A percentile compares a stretch with the other conserved stretches of the same genome.
These are phyloP conservation scores for Leptopilina myrica DNA, from an alignment of 2,888 invertebrate genomes.

Conservation along the genomic window DNA sequence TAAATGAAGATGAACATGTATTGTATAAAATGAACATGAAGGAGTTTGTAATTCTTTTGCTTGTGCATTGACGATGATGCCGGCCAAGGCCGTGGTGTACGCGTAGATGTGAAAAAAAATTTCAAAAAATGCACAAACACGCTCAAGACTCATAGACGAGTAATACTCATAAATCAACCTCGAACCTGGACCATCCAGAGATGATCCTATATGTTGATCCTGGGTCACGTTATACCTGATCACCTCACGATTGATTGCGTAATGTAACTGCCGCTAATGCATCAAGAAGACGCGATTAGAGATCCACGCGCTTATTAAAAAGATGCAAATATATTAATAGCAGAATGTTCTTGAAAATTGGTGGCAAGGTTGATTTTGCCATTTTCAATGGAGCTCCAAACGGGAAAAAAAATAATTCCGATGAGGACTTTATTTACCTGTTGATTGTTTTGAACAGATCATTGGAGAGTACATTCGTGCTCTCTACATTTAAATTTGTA, in stretches of 20 bases:
- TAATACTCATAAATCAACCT: constrained; percentile 18
- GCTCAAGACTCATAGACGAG: neutral
- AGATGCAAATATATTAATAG: constrained; percentile 40
- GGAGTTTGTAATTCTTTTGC: neutral
- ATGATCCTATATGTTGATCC: constrained; percentile 38
- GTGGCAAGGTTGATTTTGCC: constrained; percentile 7
- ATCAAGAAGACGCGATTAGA: constrained; percentile 14
- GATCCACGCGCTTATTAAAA: constrained; percentile 8
- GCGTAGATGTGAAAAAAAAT: constrained; percentile 1
- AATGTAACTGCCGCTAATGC: constrained; percentile 42
- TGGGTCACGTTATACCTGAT: constrained; percentile 56
- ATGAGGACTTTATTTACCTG: too few species aligned
- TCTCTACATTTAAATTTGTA: too few species aligned
- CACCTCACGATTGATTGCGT: constrained; percentile 57
- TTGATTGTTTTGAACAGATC: too few species aligned
- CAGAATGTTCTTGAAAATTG: constrained; percentile 32
- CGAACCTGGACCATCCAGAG: constrained; percentile 28
- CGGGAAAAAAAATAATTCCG: too few species aligned
- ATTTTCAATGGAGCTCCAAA: neutral
- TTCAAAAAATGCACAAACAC: constrained; percentile 26
- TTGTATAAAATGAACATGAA: constrained; percentile 8
- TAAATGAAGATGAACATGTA: constrained; percentile 12
- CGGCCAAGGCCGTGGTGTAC: constrained; percentile 15
- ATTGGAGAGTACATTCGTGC: too few species aligned
- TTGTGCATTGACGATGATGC: neutral